A percentile compares a stretch with the other conserved stretches of the same genome.
Evolutionary conservation across 2,888 invertebrate genomes (phyloP).

Genomic region (Drosophila atripex): DNA sequence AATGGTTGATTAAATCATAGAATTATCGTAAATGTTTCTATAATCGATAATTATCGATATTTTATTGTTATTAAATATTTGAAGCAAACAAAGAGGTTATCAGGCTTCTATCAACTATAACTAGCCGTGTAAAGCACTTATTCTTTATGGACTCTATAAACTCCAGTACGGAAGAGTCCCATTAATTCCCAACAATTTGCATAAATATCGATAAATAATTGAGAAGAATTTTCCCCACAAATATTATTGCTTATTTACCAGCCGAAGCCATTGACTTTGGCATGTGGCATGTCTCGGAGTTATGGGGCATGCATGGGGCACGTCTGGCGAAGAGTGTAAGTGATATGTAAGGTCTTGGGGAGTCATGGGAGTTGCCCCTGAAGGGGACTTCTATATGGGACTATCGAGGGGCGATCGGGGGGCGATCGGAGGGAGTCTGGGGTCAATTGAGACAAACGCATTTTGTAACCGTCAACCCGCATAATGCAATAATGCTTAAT

Average conservation of each 20-base stretch:
- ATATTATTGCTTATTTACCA: too few relatives aligned
- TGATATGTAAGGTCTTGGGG: neutral
- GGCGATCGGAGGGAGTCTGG: slow-evolving; percentile 34
- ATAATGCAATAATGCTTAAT: slow-evolving; percentile 73
- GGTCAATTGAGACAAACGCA: slow-evolving; percentile 71
- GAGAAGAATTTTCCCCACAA: neutral
- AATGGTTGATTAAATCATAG: slow-evolving; percentile 6
- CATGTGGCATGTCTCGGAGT: neutral
- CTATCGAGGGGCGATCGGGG: too few relatives aligned
- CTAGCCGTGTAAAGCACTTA: too few relatives aligned
- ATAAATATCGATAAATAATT: slow-evolving; percentile 8
- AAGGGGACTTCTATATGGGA: neutral
- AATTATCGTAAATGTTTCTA: too few relatives aligned
- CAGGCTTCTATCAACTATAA: too few relatives aligned
- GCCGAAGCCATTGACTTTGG: slow-evolving; percentile 2
- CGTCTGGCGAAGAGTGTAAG: neutral
- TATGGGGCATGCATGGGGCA: neutral
- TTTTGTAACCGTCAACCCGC: slow-evolving; percentile 68
- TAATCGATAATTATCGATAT: slow-evolving; percentile 5
- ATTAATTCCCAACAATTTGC: neutral
- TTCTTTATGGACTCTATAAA: neutral
- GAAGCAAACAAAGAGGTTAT: neutral
- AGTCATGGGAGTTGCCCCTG: neutral
- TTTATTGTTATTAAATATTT: neutral
- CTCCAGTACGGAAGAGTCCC: neutral